Conservation (phyloP, 2,797 vertebrate species). For the Trichosurus vulpecula region DNA sequence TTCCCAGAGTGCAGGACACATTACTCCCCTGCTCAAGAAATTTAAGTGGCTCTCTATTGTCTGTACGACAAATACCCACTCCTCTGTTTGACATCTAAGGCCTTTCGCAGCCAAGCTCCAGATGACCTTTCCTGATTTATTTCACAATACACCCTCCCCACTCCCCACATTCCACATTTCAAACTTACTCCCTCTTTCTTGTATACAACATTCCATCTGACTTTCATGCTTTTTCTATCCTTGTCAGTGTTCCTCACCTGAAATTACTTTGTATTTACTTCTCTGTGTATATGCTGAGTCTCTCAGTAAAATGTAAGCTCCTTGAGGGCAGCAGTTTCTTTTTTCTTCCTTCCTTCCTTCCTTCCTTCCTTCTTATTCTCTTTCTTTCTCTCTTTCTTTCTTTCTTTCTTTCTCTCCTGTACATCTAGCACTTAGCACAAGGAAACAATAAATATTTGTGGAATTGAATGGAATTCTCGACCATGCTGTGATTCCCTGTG, state of each 20-base stretch:
- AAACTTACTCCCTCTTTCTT: not conserved
- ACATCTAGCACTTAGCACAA: not conserved
- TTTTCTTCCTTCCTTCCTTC: not conserved
- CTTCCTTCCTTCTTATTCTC: fast-evolving
- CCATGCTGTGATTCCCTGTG: not conserved
- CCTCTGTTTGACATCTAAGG: not conserved
- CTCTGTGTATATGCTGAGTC: not conserved
- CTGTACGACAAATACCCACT: not conserved
- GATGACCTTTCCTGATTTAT: not conserved
- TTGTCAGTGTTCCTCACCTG: not conserved
- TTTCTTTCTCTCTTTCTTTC: not conserved
- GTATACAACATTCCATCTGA: not conserved
- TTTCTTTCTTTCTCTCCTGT: not conserved
- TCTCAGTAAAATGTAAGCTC: not conserved
- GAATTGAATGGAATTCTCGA: not conserved
- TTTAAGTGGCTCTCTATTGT: not conserved
- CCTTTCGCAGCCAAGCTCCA: not conserved
- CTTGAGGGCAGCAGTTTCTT: not conserved
- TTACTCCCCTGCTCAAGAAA: not conserved
- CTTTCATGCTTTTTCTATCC: not conserved
- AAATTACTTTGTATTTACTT: not conserved
- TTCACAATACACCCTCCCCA: not conserved
- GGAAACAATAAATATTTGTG: not conserved
- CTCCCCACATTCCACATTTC: not conserved
- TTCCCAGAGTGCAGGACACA: not conserved